Percentiles rank a stretch among this genome's conserved stretches.
Evolutionary conservation across 2,888 invertebrate genomes (phyloP).

Genomic region (Ypsolopha sequella): DNA sequence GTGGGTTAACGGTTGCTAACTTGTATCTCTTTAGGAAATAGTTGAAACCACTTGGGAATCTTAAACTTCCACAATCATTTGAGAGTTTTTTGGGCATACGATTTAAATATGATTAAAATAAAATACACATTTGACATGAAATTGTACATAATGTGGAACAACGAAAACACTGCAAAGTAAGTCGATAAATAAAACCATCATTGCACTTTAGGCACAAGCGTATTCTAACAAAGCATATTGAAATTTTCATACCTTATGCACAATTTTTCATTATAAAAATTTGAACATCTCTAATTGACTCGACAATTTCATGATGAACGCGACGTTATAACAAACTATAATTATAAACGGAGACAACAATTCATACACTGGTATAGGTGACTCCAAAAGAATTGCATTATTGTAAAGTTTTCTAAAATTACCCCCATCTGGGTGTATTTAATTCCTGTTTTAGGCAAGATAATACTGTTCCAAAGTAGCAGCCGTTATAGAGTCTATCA

Average conservation of each 20-base stretch:
- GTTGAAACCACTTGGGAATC: no score
- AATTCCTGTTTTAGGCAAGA: neutral
- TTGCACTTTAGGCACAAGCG: slow-evolving; percentile 4
- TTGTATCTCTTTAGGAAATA: neutral
- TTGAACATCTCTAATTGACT: slow-evolving; percentile 60
- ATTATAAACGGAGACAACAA: slow-evolving; percentile 6
- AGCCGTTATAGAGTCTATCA: neutral
- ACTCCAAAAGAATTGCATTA: no score
- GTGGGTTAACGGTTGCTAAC: neutral
- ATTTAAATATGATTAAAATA: neutral
- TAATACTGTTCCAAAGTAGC: neutral
- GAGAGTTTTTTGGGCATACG: neutral
- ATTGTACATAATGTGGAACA: slow-evolving; percentile 35
- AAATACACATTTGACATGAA: slow-evolving; percentile 35
- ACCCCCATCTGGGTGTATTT: neutral
- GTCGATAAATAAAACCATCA: slow-evolving; percentile 16
- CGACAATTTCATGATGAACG: slow-evolving; percentile 8
- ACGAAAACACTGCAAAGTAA: slow-evolving; percentile 32
- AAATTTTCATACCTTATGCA: slow-evolving; percentile 4
- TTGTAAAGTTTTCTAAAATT: neutral
- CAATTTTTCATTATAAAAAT: slow-evolving; percentile 22
- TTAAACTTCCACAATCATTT: no score
- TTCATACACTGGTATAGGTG: neutral
- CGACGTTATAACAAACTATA: no score
- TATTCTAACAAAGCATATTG: neutral